A percentile compares a stretch with the other conserved stretches of the same genome.
These are phyloP conservation scores for western clawed frog (Xenopus tropicalis) DNA, from an alignment of 2,113 vertebrate genomes.

Conservation along the genomic window UCB_Xtro_10.0 CM004448.2:67654501-67655000, in stretches of 20 bases:
- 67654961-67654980: background rate
- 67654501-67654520: slow-evolving; percentile 5
- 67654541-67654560: background rate
- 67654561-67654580: slow-evolving; percentile 2
- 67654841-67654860: slow-evolving; percentile 2
- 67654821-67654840: slow-evolving; percentile 24
- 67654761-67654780: slow-evolving; percentile 1
- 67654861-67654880: background rate
- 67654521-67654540: background rate
- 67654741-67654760: slow-evolving; percentile 18
- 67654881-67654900: background rate
- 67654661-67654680: slow-evolving; percentile 2
- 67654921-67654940: background rate
- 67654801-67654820: slow-evolving; percentile 15
- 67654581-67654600: slow-evolving; percentile 16
- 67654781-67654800: slow-evolving; percentile 1
- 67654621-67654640: slow-evolving; percentile 5
- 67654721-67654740: slow-evolving; percentile 9
- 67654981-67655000: background rate
- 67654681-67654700: slow-evolving; percentile 9
- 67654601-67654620: background rate
- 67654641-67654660: slow-evolving; percentile 5
- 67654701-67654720: background rate
- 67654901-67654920: background rate
- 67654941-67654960: background rate